Conservation (phyloP, 1,140 invertebrate species). For the Camponotus vicinus region DNA sequence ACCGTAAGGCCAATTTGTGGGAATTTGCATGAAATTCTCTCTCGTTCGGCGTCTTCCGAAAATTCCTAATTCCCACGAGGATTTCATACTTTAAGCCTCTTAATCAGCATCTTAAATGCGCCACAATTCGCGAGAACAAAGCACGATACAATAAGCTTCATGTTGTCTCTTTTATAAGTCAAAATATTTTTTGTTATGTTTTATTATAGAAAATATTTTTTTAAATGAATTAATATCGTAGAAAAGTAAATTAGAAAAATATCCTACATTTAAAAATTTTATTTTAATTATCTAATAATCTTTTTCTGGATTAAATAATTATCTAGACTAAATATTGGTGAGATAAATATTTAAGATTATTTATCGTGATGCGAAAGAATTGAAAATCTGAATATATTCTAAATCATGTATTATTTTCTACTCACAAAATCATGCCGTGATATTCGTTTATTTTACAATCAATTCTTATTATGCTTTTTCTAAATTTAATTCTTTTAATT, state of each 20-base stretch:
- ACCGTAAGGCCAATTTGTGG: constrained; percentile 23
- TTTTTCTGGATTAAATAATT: too few species aligned
- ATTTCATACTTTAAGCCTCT: constrained; percentile 24
- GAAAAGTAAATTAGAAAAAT: neutral
- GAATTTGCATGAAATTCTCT: constrained; percentile 31
- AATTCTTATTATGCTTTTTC: too few species aligned
- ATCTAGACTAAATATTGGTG: too few species aligned
- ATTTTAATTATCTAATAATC: too few species aligned
- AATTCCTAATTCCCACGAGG: constrained; percentile 35
- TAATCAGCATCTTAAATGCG: neutral
- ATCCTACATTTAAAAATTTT: neutral
- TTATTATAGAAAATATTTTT: neutral
- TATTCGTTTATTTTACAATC: too few species aligned
- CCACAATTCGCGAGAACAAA: neutral
- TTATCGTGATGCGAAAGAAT: too few species aligned
- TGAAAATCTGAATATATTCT: too few species aligned
- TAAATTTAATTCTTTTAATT: too few species aligned
- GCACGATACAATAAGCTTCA: neutral
- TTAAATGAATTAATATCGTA: neutral
- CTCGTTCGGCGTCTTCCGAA: constrained; percentile 1
- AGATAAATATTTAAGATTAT: too few species aligned
- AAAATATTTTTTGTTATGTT: neutral
- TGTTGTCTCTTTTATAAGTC: neutral
- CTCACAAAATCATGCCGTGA: too few species aligned
- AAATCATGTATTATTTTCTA: too few species aligned